Evolutionary conservation across 2,797 vertebrate species (phyloP), one percentile per base, ranked within the genome.

Genomic region (Cirrhinus mrigala): DNA sequence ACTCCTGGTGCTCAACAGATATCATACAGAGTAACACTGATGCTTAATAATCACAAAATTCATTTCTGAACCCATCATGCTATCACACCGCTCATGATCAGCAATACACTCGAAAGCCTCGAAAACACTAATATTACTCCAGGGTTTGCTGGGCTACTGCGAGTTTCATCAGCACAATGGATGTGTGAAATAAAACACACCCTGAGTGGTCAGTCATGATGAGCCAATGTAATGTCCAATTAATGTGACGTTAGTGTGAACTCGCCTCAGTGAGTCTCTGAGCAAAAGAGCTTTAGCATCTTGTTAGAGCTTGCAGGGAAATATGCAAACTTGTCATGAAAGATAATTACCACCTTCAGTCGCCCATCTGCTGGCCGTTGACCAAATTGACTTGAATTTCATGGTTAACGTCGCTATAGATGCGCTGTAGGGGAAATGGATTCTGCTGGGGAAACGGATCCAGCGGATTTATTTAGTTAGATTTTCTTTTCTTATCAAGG

Each of bases 201-300:
- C 22, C 46, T 40, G 58, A 48, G 48, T 50, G 76, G 68, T 76
- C 79, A 37, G 83, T 85, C 88, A 75, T 66, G 73, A 66, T 78
- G 68, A 88, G 79, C 73, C 79, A 14, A 80, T 86, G 78, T 78
- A 86, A 64, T 27, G 58, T 66, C 85, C 89, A 91, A 84, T 92
- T 91, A 91, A 87, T 89, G 69, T 71, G 48, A 83, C 86, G 86
- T 90, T 89, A 91, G 77, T 89, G 79, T 83, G 27, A 82, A 64
- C 75, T 85, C 27, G 79, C 86, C 90, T 85, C 79, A 88, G 56
- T 83, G 69, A 88, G 82, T 84, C 90, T 18, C 62, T 27, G 73
- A 85, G 64, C 87, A 40, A 69, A 60, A 56, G 60, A 87, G 69
- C 80, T 84, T 86, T 50, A 22, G 68, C 88, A 87, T 87, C 90